Evolutionary conservation across 2,888 invertebrate species (phyloP).

Genomic region (Drosophila anomelani): DNA sequence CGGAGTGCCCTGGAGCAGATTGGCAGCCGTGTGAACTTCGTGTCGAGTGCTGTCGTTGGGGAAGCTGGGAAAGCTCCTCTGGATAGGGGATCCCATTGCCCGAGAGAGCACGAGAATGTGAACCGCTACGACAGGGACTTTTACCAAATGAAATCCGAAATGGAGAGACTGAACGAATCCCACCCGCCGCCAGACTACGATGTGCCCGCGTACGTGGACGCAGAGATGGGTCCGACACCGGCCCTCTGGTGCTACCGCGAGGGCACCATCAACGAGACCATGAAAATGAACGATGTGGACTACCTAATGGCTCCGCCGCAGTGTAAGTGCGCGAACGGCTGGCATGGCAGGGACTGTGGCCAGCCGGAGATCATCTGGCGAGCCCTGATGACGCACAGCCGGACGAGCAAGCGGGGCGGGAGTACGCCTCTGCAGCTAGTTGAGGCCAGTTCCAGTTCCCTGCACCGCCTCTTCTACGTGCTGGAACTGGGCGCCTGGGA

Average conservation of each 20-base stretch:
- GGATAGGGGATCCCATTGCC: constrained; percentile 35
- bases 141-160: constrained; percentile 60
- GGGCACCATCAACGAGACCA: constrained; percentile 69
- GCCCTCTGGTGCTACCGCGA: constrained; percentile 79
- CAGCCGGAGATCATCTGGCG: constrained; percentile 89
- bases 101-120: constrained; percentile 53
- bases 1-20: constrained; percentile 16
- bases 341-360: constrained; percentile 88
- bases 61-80: constrained; percentile 14
- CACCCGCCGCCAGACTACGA: constrained; percentile 59
- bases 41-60: constrained; percentile 34
- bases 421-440: constrained; percentile 80
- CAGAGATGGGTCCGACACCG: constrained; percentile 58
- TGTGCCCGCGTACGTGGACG: constrained; percentile 57
- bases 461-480: constrained; percentile 86
- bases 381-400: constrained; percentile 86
- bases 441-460: constrained; percentile 60
- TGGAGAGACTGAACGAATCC: constrained; percentile 57
- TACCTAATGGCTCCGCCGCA: constrained; percentile 69
- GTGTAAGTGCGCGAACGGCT: constrained; percentile 87
- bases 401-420: constrained; percentile 48
- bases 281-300: constrained; percentile 50
- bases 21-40: constrained; percentile 64
- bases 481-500: constrained; percentile 85
- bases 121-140: constrained; percentile 72